These are phyloP conservation scores for Agrochola lychnidis DNA, from an alignment of 2,888 invertebrate genomes.

Conservation along the genomic window DNA sequence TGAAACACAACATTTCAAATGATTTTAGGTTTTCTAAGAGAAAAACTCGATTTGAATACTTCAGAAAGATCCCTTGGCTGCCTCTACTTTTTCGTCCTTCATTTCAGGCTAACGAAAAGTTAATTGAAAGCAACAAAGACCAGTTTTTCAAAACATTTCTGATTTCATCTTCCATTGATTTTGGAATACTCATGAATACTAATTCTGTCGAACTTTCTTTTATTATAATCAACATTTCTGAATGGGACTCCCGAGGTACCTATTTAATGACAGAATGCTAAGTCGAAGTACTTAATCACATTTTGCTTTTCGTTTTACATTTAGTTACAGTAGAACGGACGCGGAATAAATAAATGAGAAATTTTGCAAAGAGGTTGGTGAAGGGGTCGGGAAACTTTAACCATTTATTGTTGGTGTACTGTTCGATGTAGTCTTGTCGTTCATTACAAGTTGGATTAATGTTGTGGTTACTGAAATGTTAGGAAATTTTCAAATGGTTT, in stretches of 20 bases:
- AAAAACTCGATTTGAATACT: too few species aligned
- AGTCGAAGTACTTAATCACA: neutral
- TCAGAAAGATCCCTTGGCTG: too few species aligned
- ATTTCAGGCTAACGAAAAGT: neutral
- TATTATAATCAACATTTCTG: neutral
- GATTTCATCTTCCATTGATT: neutral
- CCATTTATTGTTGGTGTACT: too few species aligned
- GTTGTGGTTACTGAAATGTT: too few species aligned
- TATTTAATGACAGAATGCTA: conserved; percentile 9
- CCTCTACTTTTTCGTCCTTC: neutral
- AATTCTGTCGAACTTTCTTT: too few species aligned
- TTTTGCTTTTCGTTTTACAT: conserved; percentile 44
- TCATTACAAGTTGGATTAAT: too few species aligned
- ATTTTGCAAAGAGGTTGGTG: conserved; percentile 3
- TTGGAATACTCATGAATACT: neutral
- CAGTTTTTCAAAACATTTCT: neutral
- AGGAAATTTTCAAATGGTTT: too few species aligned
- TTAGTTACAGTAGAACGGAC: conserved; percentile 46
- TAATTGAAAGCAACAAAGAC: neutral
- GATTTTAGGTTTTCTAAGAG: too few species aligned
- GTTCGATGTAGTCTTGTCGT: too few species aligned
- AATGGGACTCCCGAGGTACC: conserved; percentile 3
- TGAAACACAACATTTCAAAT: too few species aligned
- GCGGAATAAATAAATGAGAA: conserved; percentile 35
- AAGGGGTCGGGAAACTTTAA: neutral